A percentile compares a stretch with the other conserved stretches of the same genome.
Conservation (phyloP, 2,888 invertebrate genomes). For the Noctua janthe region DNA sequence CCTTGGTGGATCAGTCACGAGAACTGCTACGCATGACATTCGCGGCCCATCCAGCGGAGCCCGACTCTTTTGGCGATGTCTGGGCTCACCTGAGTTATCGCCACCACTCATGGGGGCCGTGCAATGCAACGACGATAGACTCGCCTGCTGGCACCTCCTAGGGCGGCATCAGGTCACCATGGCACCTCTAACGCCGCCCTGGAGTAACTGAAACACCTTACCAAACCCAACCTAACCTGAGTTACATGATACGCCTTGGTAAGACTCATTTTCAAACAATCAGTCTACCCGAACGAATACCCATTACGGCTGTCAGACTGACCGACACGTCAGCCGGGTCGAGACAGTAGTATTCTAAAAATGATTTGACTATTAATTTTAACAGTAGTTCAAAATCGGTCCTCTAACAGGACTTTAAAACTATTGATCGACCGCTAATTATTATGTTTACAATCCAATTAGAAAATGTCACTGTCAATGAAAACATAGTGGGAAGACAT, state of each 20-base stretch:
- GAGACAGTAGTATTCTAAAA: constrained; percentile 44
- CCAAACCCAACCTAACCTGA: too few relatives aligned
- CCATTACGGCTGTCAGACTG: neutral
- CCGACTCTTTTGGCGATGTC: too few relatives aligned
- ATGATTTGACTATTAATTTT: constrained; percentile 15
- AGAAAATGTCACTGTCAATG: constrained; percentile 81
- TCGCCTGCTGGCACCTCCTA: too few relatives aligned
- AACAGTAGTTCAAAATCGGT: constrained; percentile 62
- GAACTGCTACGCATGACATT: neutral
- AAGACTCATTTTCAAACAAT: neutral
- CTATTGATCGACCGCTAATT: constrained; percentile 75
- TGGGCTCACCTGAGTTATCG: too few relatives aligned
- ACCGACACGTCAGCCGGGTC: neutral
- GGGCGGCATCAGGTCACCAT: too few relatives aligned
- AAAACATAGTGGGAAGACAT: constrained; percentile 75
- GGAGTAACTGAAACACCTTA: neutral
- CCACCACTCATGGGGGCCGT: too few relatives aligned
- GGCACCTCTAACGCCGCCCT: too few relatives aligned
- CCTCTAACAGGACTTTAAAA: constrained; percentile 67
- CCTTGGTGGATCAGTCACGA: neutral
- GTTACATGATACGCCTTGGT: neutral
- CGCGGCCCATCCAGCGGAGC: neutral
- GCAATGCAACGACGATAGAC: too few relatives aligned
- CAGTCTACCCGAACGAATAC: neutral
- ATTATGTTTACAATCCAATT: constrained; percentile 84